Percentiles rank a stretch among this genome's conserved stretches.
Evolutionary conservation across 2,113 vertebrate genomes (phyloP).

Genomic region (Vidua chalybeata): DNA sequence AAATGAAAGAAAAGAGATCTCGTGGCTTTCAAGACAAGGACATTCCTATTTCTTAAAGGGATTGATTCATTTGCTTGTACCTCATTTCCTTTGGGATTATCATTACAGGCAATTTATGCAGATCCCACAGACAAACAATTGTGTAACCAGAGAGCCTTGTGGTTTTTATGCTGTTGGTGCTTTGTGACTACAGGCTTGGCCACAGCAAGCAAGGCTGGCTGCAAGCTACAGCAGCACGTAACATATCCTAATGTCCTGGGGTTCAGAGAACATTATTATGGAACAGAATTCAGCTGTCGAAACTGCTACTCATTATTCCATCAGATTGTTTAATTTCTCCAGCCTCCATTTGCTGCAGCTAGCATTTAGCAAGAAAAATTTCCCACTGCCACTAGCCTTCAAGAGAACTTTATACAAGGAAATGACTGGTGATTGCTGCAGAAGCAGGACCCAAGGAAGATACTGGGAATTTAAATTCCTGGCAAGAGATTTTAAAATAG

Average conservation of each 20-base stretch:
- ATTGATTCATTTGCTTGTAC: background rate
- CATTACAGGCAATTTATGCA: background rate
- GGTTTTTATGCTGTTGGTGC: background rate
- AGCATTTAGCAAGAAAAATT: background rate
- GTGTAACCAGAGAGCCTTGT: background rate
- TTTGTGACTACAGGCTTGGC: background rate
- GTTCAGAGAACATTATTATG: background rate
- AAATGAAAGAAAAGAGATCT: background rate
- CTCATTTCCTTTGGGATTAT: background rate
- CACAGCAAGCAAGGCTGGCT: background rate
- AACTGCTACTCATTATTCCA: background rate
- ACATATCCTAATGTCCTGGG: background rate
- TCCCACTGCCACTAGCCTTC: background rate
- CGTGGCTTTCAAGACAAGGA: background rate
- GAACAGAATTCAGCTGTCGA: background rate
- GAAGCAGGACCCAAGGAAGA: background rate
- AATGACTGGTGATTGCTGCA: background rate
- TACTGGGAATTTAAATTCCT: background rate
- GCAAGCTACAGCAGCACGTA: background rate
- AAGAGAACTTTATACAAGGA: background rate
- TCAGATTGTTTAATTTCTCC: background rate
- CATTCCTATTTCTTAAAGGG: background rate
- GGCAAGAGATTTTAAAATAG: background rate
- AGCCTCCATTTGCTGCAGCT: background rate
- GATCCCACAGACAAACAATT: background rate